Evolutionary conservation across 2,113 vertebrate species (phyloP).

Genomic region (Scomber japonicus): DNA sequence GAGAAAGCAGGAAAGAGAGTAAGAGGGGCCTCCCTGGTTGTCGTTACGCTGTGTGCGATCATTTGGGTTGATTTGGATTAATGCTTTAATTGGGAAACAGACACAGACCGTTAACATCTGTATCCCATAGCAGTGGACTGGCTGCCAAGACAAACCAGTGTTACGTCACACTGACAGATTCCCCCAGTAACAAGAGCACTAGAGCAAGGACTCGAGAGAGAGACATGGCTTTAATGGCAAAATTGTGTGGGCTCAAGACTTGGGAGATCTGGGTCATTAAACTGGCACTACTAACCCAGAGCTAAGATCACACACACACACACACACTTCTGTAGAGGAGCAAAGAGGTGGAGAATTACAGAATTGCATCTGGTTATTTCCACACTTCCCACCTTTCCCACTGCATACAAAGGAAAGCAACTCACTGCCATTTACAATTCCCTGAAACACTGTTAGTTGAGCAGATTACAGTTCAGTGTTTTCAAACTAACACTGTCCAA

Average conservation of each 20-base stretch:
- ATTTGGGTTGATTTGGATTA: constrained; percentile 87
- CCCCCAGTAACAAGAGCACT: constrained; percentile 72
- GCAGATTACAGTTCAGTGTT: constrained; percentile 83
- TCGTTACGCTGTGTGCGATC: constrained; percentile 76
- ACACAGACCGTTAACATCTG: constrained; percentile 85
- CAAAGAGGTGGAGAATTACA: constrained; percentile 20
- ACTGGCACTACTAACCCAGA: constrained; percentile 64
- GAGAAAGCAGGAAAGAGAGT: constrained; percentile 45
- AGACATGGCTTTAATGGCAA: constrained; percentile 61
- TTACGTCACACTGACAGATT: constrained; percentile 78
- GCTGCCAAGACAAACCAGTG: constrained; percentile 84
- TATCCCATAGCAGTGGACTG: constrained; percentile 75
- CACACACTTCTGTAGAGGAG: constrained; percentile 45
- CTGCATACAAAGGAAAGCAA: constrained; percentile 77
- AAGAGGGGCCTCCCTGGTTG: constrained; percentile 69
- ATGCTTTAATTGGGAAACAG: constrained; percentile 87
- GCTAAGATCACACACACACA: constrained; percentile 31
- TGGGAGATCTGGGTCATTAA: constrained; percentile 57
- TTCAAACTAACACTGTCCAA: constrained; percentile 85
- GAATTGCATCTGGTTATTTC: constrained; percentile 80
- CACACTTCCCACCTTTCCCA: constrained; percentile 63
- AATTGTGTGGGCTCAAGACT: constrained; percentile 33
- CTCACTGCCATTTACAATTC: constrained; percentile 85
- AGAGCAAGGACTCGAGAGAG: constrained; percentile 59
- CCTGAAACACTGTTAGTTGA: constrained; percentile 87